A percentile compares a stretch with the other conserved stretches of the same genome.
These are phyloP conservation scores for Oryzias javanicus DNA, from an alignment of 2,113 vertebrate genomes.

Conservation along the genomic window DNA sequence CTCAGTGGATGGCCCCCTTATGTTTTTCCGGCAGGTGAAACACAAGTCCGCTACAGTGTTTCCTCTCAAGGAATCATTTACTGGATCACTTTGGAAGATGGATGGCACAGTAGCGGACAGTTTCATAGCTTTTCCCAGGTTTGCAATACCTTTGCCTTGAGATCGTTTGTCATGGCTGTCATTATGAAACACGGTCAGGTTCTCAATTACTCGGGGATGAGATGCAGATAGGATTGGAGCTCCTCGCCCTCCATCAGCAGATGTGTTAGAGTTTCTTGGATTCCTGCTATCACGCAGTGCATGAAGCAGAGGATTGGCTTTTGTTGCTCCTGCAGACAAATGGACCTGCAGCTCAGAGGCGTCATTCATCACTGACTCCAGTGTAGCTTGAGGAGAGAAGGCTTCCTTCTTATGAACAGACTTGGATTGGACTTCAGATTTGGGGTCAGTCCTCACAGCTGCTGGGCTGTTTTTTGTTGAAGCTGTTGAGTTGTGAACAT, in stretches of 20 bases:
- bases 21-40: constrained; percentile 49
- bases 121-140: constrained; percentile 25
- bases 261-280: constrained; percentile 42
- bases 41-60: constrained; percentile 36
- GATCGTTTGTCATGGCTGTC: constrained; percentile 43
- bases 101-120: constrained; percentile 20
- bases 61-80: constrained; percentile 27
- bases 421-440: constrained; percentile 37
- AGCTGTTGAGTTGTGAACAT: constrained; percentile 19
- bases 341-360: constrained; percentile 35
- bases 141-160: constrained; percentile 28
- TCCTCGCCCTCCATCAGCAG: constrained; percentile 31
- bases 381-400: constrained; percentile 30
- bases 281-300: constrained; percentile 43
- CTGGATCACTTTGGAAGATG: constrained; percentile 34
- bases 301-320: constrained; percentile 47
- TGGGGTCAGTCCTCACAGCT: constrained; percentile 6
- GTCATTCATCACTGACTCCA: constrained; percentile 49
- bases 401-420: constrained; percentile 42
- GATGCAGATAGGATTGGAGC: constrained; percentile 49
- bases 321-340: constrained; percentile 39
- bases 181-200: constrained; percentile 28
- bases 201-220: constrained; percentile 51
- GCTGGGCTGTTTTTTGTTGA: constrained; percentile 18
- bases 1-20: constrained; percentile 31